A percentile compares a stretch with the other conserved stretches of the same genome.
These are phyloP conservation scores for Fragum whitleyi DNA, from an alignment of 2,888 invertebrate species.

Conservation along the genomic window DNA sequence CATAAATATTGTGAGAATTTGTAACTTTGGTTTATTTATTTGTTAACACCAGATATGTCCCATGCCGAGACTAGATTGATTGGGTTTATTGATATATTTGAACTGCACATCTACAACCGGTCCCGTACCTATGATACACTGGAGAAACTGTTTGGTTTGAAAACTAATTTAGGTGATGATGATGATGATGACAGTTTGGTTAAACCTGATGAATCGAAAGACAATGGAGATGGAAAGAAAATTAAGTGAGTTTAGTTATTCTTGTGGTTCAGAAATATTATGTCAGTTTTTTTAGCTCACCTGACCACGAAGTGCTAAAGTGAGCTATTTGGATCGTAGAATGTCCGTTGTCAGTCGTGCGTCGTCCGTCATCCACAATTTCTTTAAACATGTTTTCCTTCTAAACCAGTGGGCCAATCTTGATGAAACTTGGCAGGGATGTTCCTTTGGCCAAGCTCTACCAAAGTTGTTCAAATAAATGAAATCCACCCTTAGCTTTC, in stretches of 20 bases:
- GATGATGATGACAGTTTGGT: constrained; percentile 23
- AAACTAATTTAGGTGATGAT: constrained; percentile 33
- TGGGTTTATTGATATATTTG: constrained; percentile 87
- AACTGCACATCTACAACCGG: constrained; percentile 97
- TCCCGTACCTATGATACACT: constrained; percentile 94
- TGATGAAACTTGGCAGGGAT: too few relatives aligned
- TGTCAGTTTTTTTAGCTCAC: too few relatives aligned
- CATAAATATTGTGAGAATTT: too few relatives aligned
- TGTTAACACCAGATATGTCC: constrained; percentile 91
- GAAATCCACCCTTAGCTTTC: too few relatives aligned
- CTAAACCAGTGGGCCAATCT: too few relatives aligned
- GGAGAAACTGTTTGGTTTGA: constrained; percentile 92
- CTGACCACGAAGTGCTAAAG: neutral
- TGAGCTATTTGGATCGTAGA: too few relatives aligned
- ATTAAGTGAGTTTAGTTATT: constrained; percentile 17
- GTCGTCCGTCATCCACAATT: too few relatives aligned
- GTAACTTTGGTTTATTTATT: neutral
- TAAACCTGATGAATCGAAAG: constrained; percentile 19
- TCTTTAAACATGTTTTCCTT: too few relatives aligned
- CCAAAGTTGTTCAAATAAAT: too few relatives aligned
- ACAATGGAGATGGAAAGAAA: constrained; percentile 22
- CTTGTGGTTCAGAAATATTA: too few relatives aligned
- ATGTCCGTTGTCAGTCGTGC: too few relatives aligned
- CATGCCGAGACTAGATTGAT: constrained; percentile 92
- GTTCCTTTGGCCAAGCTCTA: too few relatives aligned